Conservation (phyloP, 2,113 vertebrate species). For the Ardeotis arabs region DNA sequence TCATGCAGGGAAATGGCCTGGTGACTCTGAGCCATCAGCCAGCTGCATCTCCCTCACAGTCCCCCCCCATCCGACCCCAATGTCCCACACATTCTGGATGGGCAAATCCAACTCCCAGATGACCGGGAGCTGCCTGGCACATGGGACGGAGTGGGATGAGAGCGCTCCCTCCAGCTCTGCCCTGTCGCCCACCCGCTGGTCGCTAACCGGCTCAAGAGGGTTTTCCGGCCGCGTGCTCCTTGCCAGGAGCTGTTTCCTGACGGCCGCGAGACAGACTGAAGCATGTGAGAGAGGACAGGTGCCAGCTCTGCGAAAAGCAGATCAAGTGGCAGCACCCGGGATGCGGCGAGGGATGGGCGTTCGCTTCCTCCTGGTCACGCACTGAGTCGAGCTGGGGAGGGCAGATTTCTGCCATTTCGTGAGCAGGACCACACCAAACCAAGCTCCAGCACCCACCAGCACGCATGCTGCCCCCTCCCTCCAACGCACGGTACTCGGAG, state of each 20-base stretch:
- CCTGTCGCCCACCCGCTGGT: neutral
- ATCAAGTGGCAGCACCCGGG: conserved; percentile 20
- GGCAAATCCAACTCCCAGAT: neutral
- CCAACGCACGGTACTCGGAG: neutral
- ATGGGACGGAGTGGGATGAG: fast-evolving
- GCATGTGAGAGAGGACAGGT: conserved; percentile 66
- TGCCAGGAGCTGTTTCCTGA: conserved; percentile 43
- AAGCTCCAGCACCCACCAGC: fast-evolving
- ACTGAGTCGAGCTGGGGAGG: fast-evolving
- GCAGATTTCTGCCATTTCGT: neutral
- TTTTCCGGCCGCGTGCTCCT: conserved; percentile 51
- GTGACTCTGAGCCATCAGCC: neutral
- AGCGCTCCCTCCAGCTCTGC: neutral
- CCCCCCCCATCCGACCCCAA: fast-evolving
- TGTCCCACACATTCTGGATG: neutral
- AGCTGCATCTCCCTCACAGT: neutral
- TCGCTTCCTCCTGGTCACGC: neutral
- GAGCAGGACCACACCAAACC: neutral
- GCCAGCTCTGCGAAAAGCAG: conserved; percentile 47
- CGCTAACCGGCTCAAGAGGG: conserved; percentile 33
- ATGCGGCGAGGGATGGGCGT: neutral
- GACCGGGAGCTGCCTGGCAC: neutral
- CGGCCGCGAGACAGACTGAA: conserved; percentile 23
- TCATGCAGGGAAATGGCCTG: fast-evolving
- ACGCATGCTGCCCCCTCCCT: neutral